Conservation (phyloP, 1,140 invertebrate genomes). For the Anastrepha ludens region DNA sequence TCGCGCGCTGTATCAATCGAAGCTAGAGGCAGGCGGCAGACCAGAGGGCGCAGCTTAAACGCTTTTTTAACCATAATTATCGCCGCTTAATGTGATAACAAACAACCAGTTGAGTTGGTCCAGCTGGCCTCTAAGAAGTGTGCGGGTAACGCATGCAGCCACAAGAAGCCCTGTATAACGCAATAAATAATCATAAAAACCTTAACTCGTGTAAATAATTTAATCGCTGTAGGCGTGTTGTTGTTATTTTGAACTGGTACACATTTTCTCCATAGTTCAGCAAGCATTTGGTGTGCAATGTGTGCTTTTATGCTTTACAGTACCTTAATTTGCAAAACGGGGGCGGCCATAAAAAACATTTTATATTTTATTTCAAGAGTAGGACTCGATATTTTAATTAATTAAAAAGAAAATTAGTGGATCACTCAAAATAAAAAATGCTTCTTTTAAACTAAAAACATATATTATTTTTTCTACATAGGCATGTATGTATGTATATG, state of each 20-base stretch:
- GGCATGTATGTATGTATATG: no score
- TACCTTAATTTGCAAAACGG: no score
- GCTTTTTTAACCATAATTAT: slow-evolving; percentile 18
- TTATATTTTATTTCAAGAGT: no score
- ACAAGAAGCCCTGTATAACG: background rate
- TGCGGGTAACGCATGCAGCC: background rate
- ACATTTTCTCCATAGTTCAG: background rate
- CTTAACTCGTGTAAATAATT: background rate
- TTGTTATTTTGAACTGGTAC: background rate
- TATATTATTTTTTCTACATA: no score
- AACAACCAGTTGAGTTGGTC: slow-evolving; percentile 22
- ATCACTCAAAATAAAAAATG: no score
- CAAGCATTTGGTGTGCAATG: background rate
- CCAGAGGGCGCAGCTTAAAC: background rate
- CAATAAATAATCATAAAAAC: background rate
- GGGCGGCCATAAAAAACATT: no score
- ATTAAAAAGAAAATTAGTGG: no score
- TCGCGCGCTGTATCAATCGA: background rate
- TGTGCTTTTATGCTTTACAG: background rate
- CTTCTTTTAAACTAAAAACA: no score
- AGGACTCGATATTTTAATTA: no score
- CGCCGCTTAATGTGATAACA: background rate
- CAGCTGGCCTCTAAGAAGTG: background rate
- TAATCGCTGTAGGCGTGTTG: background rate
- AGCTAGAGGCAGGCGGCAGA: background rate